A percentile compares a stretch with the other conserved stretches of the same genome.
phyloP scores from a whole-genome alignment of 2,797 vertebrate species.

The Thamnophis elegans region DNA sequence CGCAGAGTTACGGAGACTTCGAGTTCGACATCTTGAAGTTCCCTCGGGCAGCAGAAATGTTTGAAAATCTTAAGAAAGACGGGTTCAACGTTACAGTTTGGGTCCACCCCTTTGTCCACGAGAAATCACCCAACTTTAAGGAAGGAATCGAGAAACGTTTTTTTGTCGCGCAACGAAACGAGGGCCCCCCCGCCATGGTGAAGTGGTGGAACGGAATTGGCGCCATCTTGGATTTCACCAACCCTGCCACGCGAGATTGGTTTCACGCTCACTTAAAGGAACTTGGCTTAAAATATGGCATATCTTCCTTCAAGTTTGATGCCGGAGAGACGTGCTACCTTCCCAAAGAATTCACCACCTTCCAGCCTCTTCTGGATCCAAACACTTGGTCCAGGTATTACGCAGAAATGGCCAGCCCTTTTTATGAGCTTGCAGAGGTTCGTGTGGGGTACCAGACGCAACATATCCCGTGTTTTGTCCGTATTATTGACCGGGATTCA shows the following conservation, averaged over 20 bases:
- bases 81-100: slow-evolving; percentile 86
- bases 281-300: slow-evolving; percentile 81
- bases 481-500: slow-evolving; percentile 88
- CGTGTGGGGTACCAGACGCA: slow-evolving; percentile 90
- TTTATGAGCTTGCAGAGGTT: slow-evolving; percentile 84
- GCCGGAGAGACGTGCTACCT: slow-evolving; percentile 92
- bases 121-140: slow-evolving; percentile 83
- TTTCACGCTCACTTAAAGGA: slow-evolving; percentile 82
- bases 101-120: slow-evolving; percentile 84
- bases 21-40: slow-evolving; percentile 88
- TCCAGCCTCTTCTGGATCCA: slow-evolving; percentile 80
- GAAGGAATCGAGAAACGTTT: slow-evolving; percentile 80
- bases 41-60: slow-evolving; percentile 84
- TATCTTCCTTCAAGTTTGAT: slow-evolving; percentile 94
- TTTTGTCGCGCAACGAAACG: slow-evolving; percentile 84
- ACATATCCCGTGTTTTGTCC: slow-evolving; percentile 90
- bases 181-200: slow-evolving; percentile 84
- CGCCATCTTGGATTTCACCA: slow-evolving; percentile 91
- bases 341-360: slow-evolving; percentile 87
- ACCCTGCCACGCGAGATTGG: slow-evolving; percentile 87
- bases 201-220: slow-evolving; percentile 95
- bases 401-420: slow-evolving; percentile 87
- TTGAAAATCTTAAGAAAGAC: slow-evolving; percentile 80
- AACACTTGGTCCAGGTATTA: slow-evolving; percentile 90
- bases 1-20: slow-evolving; percentile 86